phyloP scores from a whole-genome alignment of 1,140 invertebrate species.

The Drosophila pectinifera region DNA sequence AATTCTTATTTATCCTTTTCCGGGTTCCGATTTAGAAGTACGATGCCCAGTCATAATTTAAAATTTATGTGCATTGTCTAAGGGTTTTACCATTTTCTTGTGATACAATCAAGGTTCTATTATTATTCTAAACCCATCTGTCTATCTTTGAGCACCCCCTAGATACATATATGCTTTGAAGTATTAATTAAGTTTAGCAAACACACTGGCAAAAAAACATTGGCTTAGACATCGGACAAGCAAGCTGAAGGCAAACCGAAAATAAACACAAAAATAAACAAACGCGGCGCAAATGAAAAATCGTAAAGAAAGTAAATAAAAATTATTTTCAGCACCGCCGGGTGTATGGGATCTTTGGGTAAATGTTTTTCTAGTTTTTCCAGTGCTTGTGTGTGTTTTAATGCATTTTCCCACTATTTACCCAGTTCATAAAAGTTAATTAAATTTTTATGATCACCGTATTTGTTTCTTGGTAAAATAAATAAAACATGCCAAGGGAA shows the following conservation, averaged over 20 bases:
- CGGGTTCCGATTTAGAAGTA: background rate
- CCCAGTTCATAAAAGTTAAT: constrained; percentile 82
- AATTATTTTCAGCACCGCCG: constrained; percentile 24
- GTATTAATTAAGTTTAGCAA: constrained; percentile 70
- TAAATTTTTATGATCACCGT: constrained; percentile 78
- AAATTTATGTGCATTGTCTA: background rate
- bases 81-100: background rate
- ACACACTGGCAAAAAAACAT: constrained; percentile 58
- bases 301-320: constrained; percentile 49
- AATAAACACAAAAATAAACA: constrained; percentile 42
- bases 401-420: constrained; percentile 68
- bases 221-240: constrained; percentile 64
- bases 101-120: background rate
- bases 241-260: constrained; percentile 43
- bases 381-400: constrained; percentile 36
- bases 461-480: constrained; percentile 76
- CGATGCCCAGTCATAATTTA: background rate
- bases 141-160: background rate
- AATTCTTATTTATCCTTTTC: background rate
- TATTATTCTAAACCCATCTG: background rate
- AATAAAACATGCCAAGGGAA: constrained; percentile 59
- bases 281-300: constrained; percentile 59
- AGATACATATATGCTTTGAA: constrained; percentile 31
- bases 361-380: constrained; percentile 47
- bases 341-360: constrained; percentile 15